Evolutionary conservation across 1,140 invertebrate genomes (phyloP), one percentile per base, ranked within the genome.

Genomic region (Artemia franciscana): DNA sequence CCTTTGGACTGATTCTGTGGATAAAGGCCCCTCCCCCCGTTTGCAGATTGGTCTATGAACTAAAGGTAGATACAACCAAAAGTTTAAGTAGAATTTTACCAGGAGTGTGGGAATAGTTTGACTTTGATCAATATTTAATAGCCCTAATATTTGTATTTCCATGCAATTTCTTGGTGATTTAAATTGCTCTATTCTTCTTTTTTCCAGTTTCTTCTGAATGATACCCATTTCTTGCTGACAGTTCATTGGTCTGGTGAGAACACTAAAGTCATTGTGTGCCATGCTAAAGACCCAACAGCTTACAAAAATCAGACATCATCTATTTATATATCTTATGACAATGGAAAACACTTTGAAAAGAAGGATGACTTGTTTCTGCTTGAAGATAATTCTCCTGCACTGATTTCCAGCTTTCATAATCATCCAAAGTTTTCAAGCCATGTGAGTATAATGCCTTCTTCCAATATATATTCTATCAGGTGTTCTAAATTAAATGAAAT

Each of bases 221-320:
- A 90, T 72, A 83, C 80, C 60, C 88, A 91, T 72, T 84, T 86
- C 67, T 86, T 88, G 69, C 72, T 92, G 66, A 84, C 90, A 77
- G 86, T 91, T 1, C 84, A 90, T 73, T 91, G 89, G 88, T 85
- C 88, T 26, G 87, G 88, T 24, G 82, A 86, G 70, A 81, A 80
- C 21, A 87, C 85, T 57, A 80, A 86, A 72, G 85, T 91, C 9
- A 86, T 92, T 63, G 83, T 91, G 62, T 91, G 87, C 67, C 73
- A 91, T 59, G 86, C 88, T 2, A 77, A 82, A 69, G 83, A 88
- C 69, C 64, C 63, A 24, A 25, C 58, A 74, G 66, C 72, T 72
- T 27, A 64, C 69, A 3, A 64, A 71, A 60, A 65, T 65, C 74
- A 73, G 60, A 78, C 83, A 62, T 87, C 83, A 57, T 78, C 83